Evolutionary conservation across 2,113 vertebrate species (phyloP), one percentile per base, ranked within the genome.

Genomic region (Barnardius zonarius): DNA sequence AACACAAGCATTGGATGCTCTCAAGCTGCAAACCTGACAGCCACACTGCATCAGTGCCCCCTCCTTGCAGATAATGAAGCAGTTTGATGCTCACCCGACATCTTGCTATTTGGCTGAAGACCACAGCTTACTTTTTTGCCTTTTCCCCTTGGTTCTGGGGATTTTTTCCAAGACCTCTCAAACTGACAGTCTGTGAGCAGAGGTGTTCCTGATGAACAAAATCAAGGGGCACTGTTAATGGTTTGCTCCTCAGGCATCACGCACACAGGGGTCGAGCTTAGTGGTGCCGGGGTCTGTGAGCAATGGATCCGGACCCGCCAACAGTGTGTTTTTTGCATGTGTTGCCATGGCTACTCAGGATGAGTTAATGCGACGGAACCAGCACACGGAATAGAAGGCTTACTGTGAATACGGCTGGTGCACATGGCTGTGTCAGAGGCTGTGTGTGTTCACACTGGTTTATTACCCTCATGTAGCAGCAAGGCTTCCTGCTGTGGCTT

Each of bases 311-410:
- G 5, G 62, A 30, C 89, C 66, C 0, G 2, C 46, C 9, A 1
- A 3, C 18, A 66, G 86, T 19, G 15, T 86, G 78, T 57, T 89
- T 75, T 93, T 13, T 51, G 12, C 84, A 19, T 35, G 9, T 11
- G 97, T 98, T 98, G 95, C 97, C 96, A 98, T 97, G 96, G 97
- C 84, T 90, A 98, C 90, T 0, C 1, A 1, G 70, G 92, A 91
- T 72, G 94, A 95, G 95, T 97, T 98, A 97, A 98, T 97, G 97
- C 96, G 95, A 97, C 9, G 88, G 97, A 98, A 98, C 96, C 43
- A 6, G 49, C 91, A 59, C 54, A 10, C 20, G 9, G 93, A 91
- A 95, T 92, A 63, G 87, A 30, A 49, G 89, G 86, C 93, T 89
- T 17, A 51, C 89, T 35, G 92, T 7, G 63, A 90, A 66, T 7